Percentiles rank a stretch among this genome's conserved stretches.
Conservation (phyloP, 35 echinoderm and acorn worm species). For the Anneissia japonica region DNA sequence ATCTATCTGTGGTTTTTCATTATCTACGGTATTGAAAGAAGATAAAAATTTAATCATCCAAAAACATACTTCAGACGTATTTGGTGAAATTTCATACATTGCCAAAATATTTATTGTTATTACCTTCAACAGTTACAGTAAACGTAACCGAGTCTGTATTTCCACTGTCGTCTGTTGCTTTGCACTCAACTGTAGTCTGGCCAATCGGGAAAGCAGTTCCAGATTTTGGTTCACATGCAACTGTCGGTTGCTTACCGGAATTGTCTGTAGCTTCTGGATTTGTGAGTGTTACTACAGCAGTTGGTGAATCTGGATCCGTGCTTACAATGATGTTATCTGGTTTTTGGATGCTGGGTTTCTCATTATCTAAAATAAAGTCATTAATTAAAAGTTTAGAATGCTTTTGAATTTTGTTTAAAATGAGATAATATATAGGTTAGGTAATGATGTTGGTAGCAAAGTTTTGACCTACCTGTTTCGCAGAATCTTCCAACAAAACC, state of each 20-base stretch:
- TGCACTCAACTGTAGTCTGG: constrained; percentile 26
- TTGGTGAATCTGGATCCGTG: background rate
- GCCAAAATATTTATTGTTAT: background rate
- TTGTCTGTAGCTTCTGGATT: constrained; percentile 9
- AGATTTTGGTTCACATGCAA: constrained; percentile 4
- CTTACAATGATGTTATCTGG: background rate
- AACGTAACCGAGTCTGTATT: constrained; percentile 12
- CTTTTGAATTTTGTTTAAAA: too few species aligned
- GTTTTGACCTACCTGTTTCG: background rate
- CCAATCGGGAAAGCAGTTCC: constrained; percentile 12
- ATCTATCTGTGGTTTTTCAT: constrained; percentile 12
- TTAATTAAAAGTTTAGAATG: too few species aligned
- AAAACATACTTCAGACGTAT: background rate
- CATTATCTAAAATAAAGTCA: too few species aligned
- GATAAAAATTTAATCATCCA: background rate
- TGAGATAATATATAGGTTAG: too few species aligned
- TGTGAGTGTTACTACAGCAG: background rate
- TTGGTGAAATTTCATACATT: background rate
- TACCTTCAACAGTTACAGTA: constrained; percentile 13
- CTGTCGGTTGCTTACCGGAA: background rate
- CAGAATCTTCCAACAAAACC: background rate
- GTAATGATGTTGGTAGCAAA: too few species aligned
- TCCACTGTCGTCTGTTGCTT: constrained; percentile 22
- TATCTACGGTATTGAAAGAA: constrained; percentile 2
- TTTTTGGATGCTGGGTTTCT: background rate